Base-by-base conservation (phyloP, 2,888 invertebrate genomes). In the Phaedon cochleariae region DNA sequence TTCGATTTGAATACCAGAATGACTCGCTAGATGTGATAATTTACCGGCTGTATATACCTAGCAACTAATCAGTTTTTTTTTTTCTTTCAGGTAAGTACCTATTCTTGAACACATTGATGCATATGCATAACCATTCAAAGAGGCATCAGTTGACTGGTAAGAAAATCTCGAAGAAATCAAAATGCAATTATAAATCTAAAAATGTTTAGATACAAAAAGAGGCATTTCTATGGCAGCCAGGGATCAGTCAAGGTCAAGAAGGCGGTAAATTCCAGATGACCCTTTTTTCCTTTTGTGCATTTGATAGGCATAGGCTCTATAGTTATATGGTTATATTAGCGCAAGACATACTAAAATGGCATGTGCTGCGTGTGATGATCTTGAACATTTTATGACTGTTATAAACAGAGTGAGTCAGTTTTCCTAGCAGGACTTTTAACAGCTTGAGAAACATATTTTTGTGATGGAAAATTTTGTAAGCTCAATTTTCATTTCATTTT, bases 171-270 rank as follows among this genome's bases (percentile, higher is more conserved):
- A 26, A 57, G 57, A 57, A 26, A 45, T 45, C 57, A n/a, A 68
- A 59, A 66, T 57, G 66, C 67, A 69, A 64, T 69, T 69, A 68
- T 62, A 65, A 64, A 57, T 59, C 57, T 62, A 64, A 69, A 69
- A 69, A 62, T 62, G 18, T 54, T 12, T 45, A 37, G 20, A 60
- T 53, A 62, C 59, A 67, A 68, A 64, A 66, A 58, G 63, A 62
- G 61, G 54, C 57, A 46, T 59, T 60, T 52, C 41, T 26, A 48
- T 52, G 51, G 45, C 45, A 31, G 51, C 53, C 20, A 52, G 37
- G 46, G 55, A 17, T 53, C 37, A 29, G 37, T 37, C 61, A 65
- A 65, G 65, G 65, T n/a, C 58, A 22, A 54, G 53, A 15, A 58
- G 52, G 62, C 58, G 53, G 62, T 54, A 62, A 62, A 62, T 54